A percentile compares a stretch with the other conserved stretches of the same genome.
phyloP scores from a whole-genome alignment of 2,888 invertebrate genomes.

The Perizoma affinitatum region DNA sequence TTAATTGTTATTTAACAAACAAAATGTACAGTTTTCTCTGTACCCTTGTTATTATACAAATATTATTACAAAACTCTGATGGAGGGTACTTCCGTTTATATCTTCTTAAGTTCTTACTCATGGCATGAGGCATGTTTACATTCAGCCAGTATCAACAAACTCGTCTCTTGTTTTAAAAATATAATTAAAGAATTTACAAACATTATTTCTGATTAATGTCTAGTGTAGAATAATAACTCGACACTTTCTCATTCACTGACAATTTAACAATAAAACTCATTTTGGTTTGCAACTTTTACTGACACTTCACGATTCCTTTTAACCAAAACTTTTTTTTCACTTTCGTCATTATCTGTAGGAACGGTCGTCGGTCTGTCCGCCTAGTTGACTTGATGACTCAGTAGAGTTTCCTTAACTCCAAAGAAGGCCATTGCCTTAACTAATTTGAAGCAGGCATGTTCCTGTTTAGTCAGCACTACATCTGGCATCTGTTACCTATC shows the following conservation, averaged over 20 bases:
- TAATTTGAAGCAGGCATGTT: slow-evolving; percentile 36
- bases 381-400: slow-evolving; percentile 4
- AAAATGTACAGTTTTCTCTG: too few species aligned
- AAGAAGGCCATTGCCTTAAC: slow-evolving; percentile 19
- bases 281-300: not conserved
- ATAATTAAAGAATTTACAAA: slow-evolving; percentile 31
- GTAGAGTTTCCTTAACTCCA: slow-evolving; percentile 6
- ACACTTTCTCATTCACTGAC: slow-evolving; percentile 1
- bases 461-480: slow-evolving; percentile 37
- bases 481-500: slow-evolving; percentile 31
- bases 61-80: too few species aligned
- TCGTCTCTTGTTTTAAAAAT: slow-evolving; percentile 56
- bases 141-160: slow-evolving; percentile 50
- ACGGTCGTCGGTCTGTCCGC: too few species aligned
- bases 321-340: too few species aligned
- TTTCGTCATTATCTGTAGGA: too few species aligned
- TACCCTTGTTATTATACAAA: too few species aligned
- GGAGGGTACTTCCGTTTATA: slow-evolving; percentile 4
- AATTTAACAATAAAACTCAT: not conserved
- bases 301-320: too few species aligned
- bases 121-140: slow-evolving; percentile 46
- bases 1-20: too few species aligned
- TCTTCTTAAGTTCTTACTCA: slow-evolving; percentile 7
- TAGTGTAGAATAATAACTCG: slow-evolving; percentile 9
- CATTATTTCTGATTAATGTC: slow-evolving; percentile 12